Conservation (phyloP, 2,888 invertebrate genomes). For the Linnaemya vulpina region DNA sequence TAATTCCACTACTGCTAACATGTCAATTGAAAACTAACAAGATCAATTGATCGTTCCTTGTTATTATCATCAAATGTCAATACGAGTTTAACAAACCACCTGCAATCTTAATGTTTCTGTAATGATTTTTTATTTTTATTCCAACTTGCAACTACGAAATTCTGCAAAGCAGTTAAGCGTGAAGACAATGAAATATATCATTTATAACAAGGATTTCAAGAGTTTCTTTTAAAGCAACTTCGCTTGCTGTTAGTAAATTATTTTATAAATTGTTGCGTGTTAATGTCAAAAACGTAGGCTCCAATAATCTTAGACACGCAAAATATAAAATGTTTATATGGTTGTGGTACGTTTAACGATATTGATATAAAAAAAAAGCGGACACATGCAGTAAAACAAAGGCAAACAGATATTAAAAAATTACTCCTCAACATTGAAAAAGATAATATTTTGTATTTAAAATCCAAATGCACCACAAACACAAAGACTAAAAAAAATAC, state of each 20-base stretch:
- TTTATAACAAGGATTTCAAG: conserved; percentile 50
- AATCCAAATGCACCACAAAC: conserved; percentile 32
- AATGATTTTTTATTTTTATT: neutral
- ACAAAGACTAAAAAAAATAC: neutral
- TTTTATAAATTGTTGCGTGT: conserved; percentile 69
- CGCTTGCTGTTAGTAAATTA: conserved; percentile 53
- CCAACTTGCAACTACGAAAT: conserved; percentile 32
- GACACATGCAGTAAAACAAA: conserved; percentile 22
- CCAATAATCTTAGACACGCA: conserved; percentile 69
- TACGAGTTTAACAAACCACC: conserved; percentile 61
- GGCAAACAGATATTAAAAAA: conserved; percentile 32
- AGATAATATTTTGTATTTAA: conserved; percentile 33
- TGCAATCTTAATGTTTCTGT: conserved; percentile 51
- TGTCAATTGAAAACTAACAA: conserved; percentile 64
- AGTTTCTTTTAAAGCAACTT: neutral
- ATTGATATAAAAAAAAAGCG: conserved; percentile 49
- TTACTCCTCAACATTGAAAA: conserved; percentile 30
- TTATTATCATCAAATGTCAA: conserved; percentile 63
- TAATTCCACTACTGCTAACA: conserved; percentile 34
- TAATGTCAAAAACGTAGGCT: conserved; percentile 67
- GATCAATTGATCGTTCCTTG: conserved; percentile 56
- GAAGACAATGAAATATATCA: conserved; percentile 49
- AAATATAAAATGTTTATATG: neutral
- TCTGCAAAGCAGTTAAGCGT: conserved; percentile 27
- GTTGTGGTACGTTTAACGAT: conserved; percentile 3